Percentiles rank a stretch among this genome's conserved stretches.
Evolutionary conservation across 2,113 vertebrate genomes (phyloP).

Genomic region (Seriola aureovittata): DNA sequence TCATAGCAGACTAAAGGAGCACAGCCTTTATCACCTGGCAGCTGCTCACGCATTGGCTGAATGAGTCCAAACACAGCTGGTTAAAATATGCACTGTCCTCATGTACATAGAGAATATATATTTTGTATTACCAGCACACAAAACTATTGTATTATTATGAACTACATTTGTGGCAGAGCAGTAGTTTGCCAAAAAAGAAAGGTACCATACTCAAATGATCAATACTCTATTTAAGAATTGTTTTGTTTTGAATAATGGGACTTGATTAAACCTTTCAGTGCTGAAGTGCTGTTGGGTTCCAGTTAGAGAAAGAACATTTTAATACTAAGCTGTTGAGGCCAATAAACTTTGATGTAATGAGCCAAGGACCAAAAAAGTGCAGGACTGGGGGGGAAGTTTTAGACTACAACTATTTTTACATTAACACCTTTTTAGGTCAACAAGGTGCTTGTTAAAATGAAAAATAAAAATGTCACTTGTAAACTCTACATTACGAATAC

Average conservation of each 20-base stretch:
- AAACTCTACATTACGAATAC: neutral
- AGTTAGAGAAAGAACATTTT: neutral
- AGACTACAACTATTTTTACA: conserved; percentile 15
- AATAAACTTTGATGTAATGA: neutral
- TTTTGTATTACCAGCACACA: conserved; percentile 75
- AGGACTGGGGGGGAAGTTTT: neutral
- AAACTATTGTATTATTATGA: conserved; percentile 35
- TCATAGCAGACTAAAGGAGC: conserved; percentile 27
- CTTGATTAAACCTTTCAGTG: conserved; percentile 20
- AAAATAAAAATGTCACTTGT: neutral
- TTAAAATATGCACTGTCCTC: conserved; percentile 78
- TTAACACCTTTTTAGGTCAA: neutral
- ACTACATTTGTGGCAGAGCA: conserved; percentile 44
- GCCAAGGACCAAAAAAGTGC: conserved; percentile 38
- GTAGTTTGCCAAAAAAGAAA: conserved; percentile 41
- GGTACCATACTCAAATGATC: conserved; percentile 8
- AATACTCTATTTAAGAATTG: neutral
- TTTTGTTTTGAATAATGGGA: neutral
- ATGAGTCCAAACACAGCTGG: conserved; percentile 61
- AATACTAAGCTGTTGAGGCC: neutral
- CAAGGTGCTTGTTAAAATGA: neutral
- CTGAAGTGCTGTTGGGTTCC: neutral
- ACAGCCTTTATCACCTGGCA: conserved; percentile 49
- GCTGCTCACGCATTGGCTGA: conserved; percentile 44
- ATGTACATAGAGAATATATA: conserved; percentile 84